Conservation (phyloP, 2,888 invertebrate genomes). For the Drosophila parthenogenetica region DNA sequence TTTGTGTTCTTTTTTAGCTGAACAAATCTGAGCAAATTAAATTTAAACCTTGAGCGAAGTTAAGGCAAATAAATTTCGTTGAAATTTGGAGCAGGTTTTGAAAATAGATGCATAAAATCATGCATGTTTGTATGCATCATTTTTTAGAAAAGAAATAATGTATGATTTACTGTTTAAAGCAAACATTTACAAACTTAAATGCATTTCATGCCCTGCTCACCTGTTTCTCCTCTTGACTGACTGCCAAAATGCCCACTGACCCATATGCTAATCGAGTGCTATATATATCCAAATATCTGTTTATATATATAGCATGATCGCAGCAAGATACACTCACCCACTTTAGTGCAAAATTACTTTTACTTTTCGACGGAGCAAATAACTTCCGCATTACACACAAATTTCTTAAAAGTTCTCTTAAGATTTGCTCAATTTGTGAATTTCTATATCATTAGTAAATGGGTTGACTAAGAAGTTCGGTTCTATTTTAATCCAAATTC, state of each 20-base stretch:
- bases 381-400: conserved; percentile 67
- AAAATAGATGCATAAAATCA: background rate
- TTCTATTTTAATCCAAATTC: conserved; percentile 29
- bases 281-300: conserved; percentile 51
- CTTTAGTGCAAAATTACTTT: conserved; percentile 58
- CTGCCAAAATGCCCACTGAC: conserved; percentile 61
- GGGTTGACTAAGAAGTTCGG: conserved; percentile 13
- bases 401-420: conserved; percentile 2
- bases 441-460: conserved; percentile 12
- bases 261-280: conserved; percentile 48
- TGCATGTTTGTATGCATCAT: too few relatives aligned
- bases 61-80: background rate
- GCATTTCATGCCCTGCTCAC: background rate
- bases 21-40: background rate
- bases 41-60: background rate
- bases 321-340: conserved; percentile 51
- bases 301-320: conserved; percentile 52
- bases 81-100: background rate
- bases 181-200: background rate
- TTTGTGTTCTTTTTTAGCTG: conserved; percentile 1
- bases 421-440: background rate
- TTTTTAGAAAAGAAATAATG: too few relatives aligned
- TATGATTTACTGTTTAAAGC: too few relatives aligned
- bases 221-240: background rate
- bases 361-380: conserved; percentile 46